These are phyloP conservation scores for Drosophila quadrilineata DNA, from an alignment of 1,140 invertebrate genomes.

Conservation along the genomic window DNA sequence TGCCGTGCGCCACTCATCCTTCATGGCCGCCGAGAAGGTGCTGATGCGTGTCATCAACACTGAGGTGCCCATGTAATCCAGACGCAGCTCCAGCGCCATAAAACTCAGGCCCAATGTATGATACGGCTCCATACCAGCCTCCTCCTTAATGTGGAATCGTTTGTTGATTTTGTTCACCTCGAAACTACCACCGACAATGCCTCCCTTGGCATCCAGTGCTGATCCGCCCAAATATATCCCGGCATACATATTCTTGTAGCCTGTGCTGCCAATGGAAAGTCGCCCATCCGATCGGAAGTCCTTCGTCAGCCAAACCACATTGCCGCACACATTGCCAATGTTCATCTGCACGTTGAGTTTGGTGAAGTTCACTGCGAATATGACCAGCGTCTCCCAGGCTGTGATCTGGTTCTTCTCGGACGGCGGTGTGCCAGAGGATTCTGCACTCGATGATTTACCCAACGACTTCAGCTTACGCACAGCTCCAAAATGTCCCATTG, in stretches of 20 bases:
- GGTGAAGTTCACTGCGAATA: conserved; percentile 97
- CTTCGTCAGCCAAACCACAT: conserved; percentile 95
- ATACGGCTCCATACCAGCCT: conserved; percentile 93
- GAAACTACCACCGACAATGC: conserved; percentile 97
- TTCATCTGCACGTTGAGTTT: conserved; percentile 98
- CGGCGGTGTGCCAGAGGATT: conserved; percentile 70
- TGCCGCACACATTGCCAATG: conserved; percentile 99
- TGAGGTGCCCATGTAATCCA: conserved; percentile 98
- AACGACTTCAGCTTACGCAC: conserved; percentile 83
- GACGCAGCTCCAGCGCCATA: conserved; percentile 91
- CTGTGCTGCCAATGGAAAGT: conserved; percentile 95
- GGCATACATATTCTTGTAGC: conserved; percentile 96
- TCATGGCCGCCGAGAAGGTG: conserved; percentile 88
- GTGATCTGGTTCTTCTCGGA: conserved; percentile 82
- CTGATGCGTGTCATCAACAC: conserved; percentile 95
- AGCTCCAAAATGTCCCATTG: conserved; percentile 59
- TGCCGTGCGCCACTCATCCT: conserved; percentile 90
- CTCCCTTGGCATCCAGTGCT: conserved; percentile 95
- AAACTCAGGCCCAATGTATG: conserved; percentile 93
- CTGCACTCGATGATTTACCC: conserved; percentile 72
- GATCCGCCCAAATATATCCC: conserved; percentile 94
- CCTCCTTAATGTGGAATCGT: conserved; percentile 93
- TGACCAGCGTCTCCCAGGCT: conserved; percentile 96
- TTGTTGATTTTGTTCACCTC: conserved; percentile 94
- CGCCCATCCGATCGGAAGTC: conserved; percentile 95